Percentiles rank a stretch among this genome's conserved stretches.
Evolutionary conservation across 2,113 vertebrate species (phyloP).

Genomic region (Willisornis vidua): DNA sequence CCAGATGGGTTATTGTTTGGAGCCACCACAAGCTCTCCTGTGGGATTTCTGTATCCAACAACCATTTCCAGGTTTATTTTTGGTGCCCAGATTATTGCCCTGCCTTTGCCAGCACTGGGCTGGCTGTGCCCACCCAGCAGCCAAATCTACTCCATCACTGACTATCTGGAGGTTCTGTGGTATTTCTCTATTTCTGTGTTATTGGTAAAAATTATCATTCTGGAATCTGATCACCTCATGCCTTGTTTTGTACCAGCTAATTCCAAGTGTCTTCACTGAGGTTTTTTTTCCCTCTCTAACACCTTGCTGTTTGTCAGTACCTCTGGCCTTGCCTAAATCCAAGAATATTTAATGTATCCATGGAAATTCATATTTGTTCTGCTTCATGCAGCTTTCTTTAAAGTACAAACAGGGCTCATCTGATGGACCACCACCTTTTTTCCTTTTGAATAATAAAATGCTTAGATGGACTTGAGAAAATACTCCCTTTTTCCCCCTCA

Average conservation of each 20-base stretch:
- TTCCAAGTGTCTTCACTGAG: background rate
- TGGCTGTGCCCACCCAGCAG: background rate
- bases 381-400: background rate
- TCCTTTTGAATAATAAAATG: background rate
- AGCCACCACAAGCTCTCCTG: background rate
- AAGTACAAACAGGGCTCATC: background rate
- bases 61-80: background rate
- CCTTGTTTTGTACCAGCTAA: background rate
- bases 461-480: background rate
- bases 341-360: background rate
- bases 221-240: background rate
- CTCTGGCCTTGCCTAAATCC: background rate
- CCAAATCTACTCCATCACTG: background rate
- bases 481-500: background rate
- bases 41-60: background rate
- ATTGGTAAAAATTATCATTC: background rate
- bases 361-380: background rate
- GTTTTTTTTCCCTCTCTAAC: background rate
- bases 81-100: background rate
- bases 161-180: background rate
- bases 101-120: background rate
- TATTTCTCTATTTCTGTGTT: background rate
- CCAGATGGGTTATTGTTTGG: slow-evolving; percentile 40
- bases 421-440: background rate
- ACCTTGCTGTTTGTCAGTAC: background rate